Percentiles rank a stretch among this genome's conserved stretches.
phyloP scores from a whole-genome alignment of 2,797 vertebrate genomes.

The Podargus strigoides region DNA sequence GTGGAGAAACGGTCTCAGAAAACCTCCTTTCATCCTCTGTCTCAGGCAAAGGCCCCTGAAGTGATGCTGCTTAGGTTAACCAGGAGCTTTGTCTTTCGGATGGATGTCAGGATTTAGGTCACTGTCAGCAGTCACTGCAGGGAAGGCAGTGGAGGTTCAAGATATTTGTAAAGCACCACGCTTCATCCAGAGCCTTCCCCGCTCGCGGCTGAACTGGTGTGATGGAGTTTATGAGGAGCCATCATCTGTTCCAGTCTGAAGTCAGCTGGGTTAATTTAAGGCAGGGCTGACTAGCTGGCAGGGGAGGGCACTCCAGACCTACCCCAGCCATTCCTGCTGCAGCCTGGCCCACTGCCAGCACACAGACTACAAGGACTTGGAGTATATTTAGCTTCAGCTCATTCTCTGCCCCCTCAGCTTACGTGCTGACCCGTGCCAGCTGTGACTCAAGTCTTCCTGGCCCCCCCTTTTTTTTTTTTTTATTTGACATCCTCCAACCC shows the following conservation, averaged over 20 bases:
- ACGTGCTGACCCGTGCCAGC: neutral
- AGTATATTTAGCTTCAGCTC: conserved; percentile 38
- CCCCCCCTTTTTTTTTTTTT: neutral
- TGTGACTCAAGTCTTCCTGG: conserved; percentile 4
- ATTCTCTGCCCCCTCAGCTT: neutral
- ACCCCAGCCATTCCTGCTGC: conserved; percentile 12
- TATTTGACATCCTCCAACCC: neutral
- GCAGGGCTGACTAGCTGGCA: conserved; percentile 35
- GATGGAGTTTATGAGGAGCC: conserved; percentile 20
- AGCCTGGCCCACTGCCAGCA: neutral
- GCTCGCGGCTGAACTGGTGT: neutral
- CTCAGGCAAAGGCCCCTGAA: neutral
- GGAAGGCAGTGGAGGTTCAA: neutral
- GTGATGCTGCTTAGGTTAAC: neutral
- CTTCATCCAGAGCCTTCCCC: neutral
- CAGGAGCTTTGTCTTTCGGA: conserved; percentile 21
- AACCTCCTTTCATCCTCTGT: neutral
- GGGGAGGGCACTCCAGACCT: conserved; percentile 6
- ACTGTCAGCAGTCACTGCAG: conserved; percentile 23
- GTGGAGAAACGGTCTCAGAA: neutral
- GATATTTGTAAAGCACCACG: neutral
- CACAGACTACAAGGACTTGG: neutral
- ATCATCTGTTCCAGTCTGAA: conserved; percentile 37
- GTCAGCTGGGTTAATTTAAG: conserved; percentile 50
- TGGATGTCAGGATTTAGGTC: conserved; percentile 18